Base-by-base conservation (phyloP, 2,888 invertebrate species). In the Mythimna pallens region DNA sequence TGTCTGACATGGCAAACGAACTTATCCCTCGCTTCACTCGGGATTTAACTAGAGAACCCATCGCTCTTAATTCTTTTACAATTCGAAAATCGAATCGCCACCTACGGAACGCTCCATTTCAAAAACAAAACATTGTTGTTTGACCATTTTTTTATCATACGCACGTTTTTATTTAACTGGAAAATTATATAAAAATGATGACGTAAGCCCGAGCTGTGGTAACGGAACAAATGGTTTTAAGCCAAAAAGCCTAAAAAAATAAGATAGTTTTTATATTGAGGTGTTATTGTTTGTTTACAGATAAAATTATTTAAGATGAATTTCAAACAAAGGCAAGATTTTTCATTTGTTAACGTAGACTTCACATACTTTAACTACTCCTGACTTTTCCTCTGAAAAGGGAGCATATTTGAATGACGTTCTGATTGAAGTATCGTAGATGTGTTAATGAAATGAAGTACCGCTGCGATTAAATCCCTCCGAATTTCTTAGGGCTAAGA, bases 221-320 rank as follows among this genome's bases (percentile, higher is more conserved):
- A 73, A 66, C 55, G 54, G 34, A 70, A 75, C 62, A 70, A 58
- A 70, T 47, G 58, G 8, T n/a, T 65, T 22, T 79, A 76, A 79
- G 76, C 57, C 47, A 10, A 17, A 71, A 76, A 83, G 70, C 71
- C 68, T 81, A n/a, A 74, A 74, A 69, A 80, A 77, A 81, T 78
- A 84, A 80, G 77, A 76, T 73, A 82, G 30, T 58, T 43, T 25
- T 64, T 8, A 47, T 4, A 25, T 34, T 62, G 63, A 71, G 58
- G 70, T 67, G 70, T 70, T 64, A 70, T 4, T 65, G 40, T 82
- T 79, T 67, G 59, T 34, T 1, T 0, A n/a, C 0, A 65, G 77
- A 82, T 82, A 70, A 76, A 57, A 47, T 40, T 30, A 58, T 52
- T 73, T 40, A 64, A 69, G 65, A 54, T 30, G n/a, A 58, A 55